Conservation (phyloP, 2,888 invertebrate genomes). For the Liopterus haemorrhoidalis region DNA sequence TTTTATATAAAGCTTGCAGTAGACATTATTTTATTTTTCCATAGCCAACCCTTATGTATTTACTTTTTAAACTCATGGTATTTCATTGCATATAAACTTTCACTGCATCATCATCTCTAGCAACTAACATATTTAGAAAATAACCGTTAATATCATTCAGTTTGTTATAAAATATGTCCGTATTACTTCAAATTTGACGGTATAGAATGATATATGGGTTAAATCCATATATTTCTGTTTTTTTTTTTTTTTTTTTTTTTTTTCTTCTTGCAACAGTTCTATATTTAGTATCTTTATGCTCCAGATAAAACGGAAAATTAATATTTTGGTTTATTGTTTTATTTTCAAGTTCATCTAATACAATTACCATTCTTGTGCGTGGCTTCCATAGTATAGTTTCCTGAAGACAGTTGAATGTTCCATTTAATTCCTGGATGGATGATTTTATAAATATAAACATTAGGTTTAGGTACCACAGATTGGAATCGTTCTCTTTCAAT, state of each 20-base stretch:
- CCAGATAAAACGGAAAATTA: constrained; percentile 15
- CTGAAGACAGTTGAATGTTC: constrained; percentile 14
- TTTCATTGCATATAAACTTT: constrained; percentile 6
- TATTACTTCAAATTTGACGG: constrained; percentile 1
- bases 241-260: too few relatives aligned
- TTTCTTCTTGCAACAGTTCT: neutral
- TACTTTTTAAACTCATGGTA: too few relatives aligned
- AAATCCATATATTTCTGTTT: neutral
- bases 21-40: too few relatives aligned
- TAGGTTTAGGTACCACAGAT: constrained; percentile 5
- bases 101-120: constrained; percentile 10
- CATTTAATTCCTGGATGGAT: constrained; percentile 3
- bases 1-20: too few relatives aligned
- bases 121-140: constrained; percentile 12
- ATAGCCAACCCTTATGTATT: too few relatives aligned
- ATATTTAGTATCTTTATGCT: constrained; percentile 11
- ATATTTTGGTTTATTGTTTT: constrained; percentile 2
- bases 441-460: constrained; percentile 14
- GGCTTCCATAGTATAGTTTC: constrained; percentile 11
- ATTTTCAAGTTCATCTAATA: neutral
- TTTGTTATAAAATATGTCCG: constrained; percentile 16
- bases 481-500: neutral
- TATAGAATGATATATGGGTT: constrained; percentile 14
- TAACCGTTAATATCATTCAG: constrained; percentile 13
- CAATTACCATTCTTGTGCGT: constrained; percentile 11